Percentiles rank a stretch among this genome's conserved stretches.
These are phyloP conservation scores for Mormyrops attenuatus DNA, from an alignment of 2,797 vertebrate genomes.

Conservation along the genomic window DNA sequence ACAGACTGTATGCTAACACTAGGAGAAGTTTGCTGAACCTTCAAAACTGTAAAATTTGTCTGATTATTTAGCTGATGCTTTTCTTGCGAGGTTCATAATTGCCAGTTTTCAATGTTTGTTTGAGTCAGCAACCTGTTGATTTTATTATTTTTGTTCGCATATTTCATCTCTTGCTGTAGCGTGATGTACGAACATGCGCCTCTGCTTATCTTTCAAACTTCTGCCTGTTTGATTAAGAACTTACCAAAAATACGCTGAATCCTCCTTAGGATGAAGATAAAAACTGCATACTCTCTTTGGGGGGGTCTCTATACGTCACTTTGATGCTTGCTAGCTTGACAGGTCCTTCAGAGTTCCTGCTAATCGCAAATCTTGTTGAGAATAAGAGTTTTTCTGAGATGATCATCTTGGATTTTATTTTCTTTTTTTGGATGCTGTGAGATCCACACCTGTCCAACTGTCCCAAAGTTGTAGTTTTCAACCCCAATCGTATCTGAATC, in stretches of 20 bases:
- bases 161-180: neutral
- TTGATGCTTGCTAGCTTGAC: neutral
- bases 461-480: neutral
- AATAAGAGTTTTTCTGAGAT: neutral
- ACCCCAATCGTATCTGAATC: neutral
- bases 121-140: neutral
- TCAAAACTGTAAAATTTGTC: neutral
- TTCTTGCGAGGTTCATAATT: neutral
- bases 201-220: neutral
- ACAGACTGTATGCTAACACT: neutral
- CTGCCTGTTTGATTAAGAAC: neutral
- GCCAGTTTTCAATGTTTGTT: neutral
- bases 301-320: neutral
- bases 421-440: neutral
- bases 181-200: neutral
- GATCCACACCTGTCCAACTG: neutral
- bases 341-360: neutral
- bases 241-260: neutral
- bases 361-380: neutral
- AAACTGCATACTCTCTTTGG: neutral
- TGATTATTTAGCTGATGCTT: neutral
- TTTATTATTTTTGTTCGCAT: neutral
- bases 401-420: neutral
- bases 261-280: neutral
- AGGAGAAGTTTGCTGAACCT: neutral